Percentiles rank a stretch among this genome's conserved stretches.
Evolutionary conservation across 2,797 vertebrate species (phyloP).

Genomic region (Nothura maculosa): DNA sequence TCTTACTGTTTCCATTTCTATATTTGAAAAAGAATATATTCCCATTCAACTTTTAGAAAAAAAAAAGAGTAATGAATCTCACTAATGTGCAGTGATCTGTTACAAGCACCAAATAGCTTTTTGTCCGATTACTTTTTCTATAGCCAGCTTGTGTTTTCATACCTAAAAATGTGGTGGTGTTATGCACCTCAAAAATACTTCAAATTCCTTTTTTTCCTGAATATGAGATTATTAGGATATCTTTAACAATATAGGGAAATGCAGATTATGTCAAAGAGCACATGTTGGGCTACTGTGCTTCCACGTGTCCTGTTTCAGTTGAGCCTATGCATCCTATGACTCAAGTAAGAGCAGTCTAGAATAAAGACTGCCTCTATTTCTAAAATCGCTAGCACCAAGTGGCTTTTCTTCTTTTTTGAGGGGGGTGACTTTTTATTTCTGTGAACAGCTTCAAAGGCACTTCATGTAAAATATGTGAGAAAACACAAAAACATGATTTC

Average conservation of each 20-base stretch:
- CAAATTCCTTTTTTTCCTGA: neutral
- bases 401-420: neutral
- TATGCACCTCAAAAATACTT: neutral
- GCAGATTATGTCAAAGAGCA: neutral
- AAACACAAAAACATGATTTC: neutral
- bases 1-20: conserved; percentile 9
- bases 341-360: neutral
- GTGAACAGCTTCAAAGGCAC: neutral
- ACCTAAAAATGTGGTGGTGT: neutral
- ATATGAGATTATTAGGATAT: neutral
- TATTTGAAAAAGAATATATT: conserved; percentile 4
- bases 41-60: conserved; percentile 16
- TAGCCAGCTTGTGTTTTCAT: conserved; percentile 8
- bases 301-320: neutral
- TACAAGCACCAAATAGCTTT: neutral
- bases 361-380: neutral
- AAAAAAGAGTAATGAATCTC: conserved; percentile 11
- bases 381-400: neutral
- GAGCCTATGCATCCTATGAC: neutral
- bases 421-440: neutral
- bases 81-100: conserved; percentile 47
- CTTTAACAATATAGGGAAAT: neutral
- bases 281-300: neutral
- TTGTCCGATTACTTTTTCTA: conserved; percentile 9
- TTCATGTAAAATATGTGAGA: neutral